Evolutionary conservation across 2,888 invertebrate species (phyloP), one percentile per base, ranked within the genome.

Genomic region (Seira ritae): DNA sequence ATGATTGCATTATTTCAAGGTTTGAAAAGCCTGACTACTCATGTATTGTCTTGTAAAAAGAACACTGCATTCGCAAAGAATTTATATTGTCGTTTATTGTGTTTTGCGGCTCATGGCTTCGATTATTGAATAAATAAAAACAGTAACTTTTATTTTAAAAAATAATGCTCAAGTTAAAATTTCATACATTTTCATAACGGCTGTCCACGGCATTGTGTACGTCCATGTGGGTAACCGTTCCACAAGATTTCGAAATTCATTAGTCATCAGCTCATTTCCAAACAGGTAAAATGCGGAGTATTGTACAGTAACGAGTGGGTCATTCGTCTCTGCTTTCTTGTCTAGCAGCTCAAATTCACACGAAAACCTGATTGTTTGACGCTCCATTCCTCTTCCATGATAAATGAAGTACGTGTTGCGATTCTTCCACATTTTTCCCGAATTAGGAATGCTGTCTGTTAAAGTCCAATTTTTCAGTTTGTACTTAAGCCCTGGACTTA

Each of bases 331-430:
- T 1, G 23, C 68, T 1, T 22, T 60, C 2, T 19, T 42, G 2
- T 23, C 20, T 22, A 24, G 62, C 22, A 78, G 60, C 1, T 75
- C 80, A 66, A 89, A 80, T 15, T 86, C 85, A 55, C 84, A 75
- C 0, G 81, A 73, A 31, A 88, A 66, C 17, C 83, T 83, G n/a
- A 89, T 81, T 6, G 72, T 62, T 20, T 87, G 55, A 6, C 77
- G 62, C 1, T 80, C 77, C 42, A 85, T 70, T 1, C 89, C 86
- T 42, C 87, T 65, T 20, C 86, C 85, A 85, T 91, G 91, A 85
- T 90, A 92, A 37, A 92, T 89, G 84, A 91, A 92, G 88, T 91
- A 92, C 1, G 90, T 90, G 8, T 90, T 90, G 37, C 90, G 88
- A 2, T 87, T 88, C 42, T 90, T 89, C 83, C 90, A 90, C 15